Evolutionary conservation across 1,140 invertebrate genomes (phyloP).

Genomic region (Drosophila yakuba): DNA sequence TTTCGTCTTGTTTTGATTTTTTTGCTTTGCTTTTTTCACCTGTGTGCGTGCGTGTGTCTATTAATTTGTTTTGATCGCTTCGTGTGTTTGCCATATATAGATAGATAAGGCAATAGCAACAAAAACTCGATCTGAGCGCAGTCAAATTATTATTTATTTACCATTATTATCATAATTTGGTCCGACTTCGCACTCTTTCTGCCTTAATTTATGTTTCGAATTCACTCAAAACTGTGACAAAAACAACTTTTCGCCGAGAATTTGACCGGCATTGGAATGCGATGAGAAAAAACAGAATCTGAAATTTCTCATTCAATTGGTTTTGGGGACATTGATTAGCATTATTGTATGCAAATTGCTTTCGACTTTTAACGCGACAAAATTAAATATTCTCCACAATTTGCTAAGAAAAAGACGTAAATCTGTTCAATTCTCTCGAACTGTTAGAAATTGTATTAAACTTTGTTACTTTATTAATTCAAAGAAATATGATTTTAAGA

Average conservation of each 20-base stretch:
- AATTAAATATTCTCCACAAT: neutral
- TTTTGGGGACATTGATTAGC: neutral
- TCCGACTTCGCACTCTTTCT: slow-evolving; percentile 12
- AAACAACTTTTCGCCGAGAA: slow-evolving; percentile 19
- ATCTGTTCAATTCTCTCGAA: no score
- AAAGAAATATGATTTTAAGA: no score
- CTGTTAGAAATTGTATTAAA: no score
- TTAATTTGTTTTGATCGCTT: slow-evolving; percentile 60
- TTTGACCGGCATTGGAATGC: slow-evolving; percentile 43
- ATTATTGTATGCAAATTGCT: slow-evolving; percentile 2
- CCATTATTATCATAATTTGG: slow-evolving; percentile 51
- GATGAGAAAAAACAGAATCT: neutral
- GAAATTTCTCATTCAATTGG: slow-evolving; percentile 14
- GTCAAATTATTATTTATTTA: slow-evolving; percentile 55
- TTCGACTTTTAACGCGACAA: neutral
- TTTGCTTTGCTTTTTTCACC: neutral
- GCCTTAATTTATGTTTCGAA: slow-evolving; percentile 40
- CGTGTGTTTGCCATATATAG: slow-evolving; percentile 54
- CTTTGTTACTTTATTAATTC: no score
- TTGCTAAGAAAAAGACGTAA: no score
- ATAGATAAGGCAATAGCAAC: slow-evolving; percentile 7
- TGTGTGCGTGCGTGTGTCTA: slow-evolving; percentile 40
- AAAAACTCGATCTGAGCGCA: slow-evolving; percentile 25
- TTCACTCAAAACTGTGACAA: slow-evolving; percentile 7
- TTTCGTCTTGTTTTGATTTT: slow-evolving; percentile 1